Base-by-base conservation (phyloP, 2,888 invertebrate genomes). In the Micoletzkya japonica region DNA sequence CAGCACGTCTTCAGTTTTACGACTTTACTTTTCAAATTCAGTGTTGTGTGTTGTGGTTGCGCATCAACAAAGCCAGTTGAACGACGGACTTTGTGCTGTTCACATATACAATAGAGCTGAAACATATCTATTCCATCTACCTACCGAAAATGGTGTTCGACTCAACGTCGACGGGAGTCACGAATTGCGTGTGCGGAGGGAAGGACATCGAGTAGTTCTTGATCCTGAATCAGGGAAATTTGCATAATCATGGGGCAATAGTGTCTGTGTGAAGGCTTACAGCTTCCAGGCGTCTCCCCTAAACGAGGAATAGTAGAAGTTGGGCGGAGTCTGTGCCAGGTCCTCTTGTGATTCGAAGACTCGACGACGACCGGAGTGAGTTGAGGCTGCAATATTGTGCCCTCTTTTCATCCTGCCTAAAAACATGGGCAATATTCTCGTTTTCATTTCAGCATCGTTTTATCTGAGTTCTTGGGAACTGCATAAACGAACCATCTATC, bases 321-420 rank as follows among this genome's bases (percentile, higher is more conserved):
- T 68, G 30, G 68, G 68, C 2, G 68, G 68, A 14, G 68, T 68
- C 24, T 49, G 49, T 1, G 68, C n/a, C 32, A 68, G 58, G 20
- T 68, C 68, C 34, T 68, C 68, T 7, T 68, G 44, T 0, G 68
- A 68, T 4, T 68, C 68, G 26, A 68, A 68, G 0, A 68, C 7
- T 0, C 49, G 39, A 24, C 68, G 39, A 28, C 64, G 52, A 1
- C 44, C 30, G 3, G 64, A 44, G 2, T 37, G 30, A 0, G 64
- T 20, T 0, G 64, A 37, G 3, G 36, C 14, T 52, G 52, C 24
- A 52, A 52, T 14, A n/a, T n/a, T n/a, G n/a, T n/a, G n/a, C n/a
- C n/a, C n/a, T n/a, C n/a, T n/a, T n/a, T n/a, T n/a, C n/a, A n/a
- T n/a, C n/a, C n/a, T n/a, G n/a, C n/a, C n/a, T n/a, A n/a, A n/a